Evolutionary conservation across 2,797 vertebrate genomes (phyloP).

Genomic region (Philypnodon macrostomus): DNA sequence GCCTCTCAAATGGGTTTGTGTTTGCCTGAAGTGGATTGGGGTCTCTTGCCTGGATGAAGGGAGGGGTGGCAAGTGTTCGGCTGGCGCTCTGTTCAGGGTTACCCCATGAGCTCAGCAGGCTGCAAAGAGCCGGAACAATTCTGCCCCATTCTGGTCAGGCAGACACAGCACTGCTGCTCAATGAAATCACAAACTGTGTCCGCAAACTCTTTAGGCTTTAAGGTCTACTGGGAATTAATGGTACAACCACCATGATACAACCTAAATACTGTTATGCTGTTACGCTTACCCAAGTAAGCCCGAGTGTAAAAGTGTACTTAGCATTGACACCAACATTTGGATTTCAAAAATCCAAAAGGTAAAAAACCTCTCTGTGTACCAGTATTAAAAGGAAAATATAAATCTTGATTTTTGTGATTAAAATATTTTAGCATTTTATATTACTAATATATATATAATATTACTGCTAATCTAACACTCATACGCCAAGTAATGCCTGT

Average conservation of each 20-base stretch:
- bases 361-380: too few relatives aligned
- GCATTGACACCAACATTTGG: not conserved
- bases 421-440: too few relatives aligned
- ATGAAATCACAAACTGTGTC: constrained; percentile 74
- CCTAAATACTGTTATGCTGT: constrained; percentile 31
- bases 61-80: constrained; percentile 64
- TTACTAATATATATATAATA: too few relatives aligned
- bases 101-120: constrained; percentile 71
- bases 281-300: not conserved
- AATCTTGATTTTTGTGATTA: too few relatives aligned
- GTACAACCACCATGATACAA: constrained; percentile 43
- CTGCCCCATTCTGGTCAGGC: constrained; percentile 63
- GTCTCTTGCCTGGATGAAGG: constrained; percentile 58
- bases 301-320: not conserved
- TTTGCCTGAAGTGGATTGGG: constrained; percentile 72
- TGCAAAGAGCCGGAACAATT: constrained; percentile 76
- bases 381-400: too few relatives aligned
- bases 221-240: constrained; percentile 57
- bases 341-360: not conserved
- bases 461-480: too few relatives aligned
- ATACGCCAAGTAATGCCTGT: too few relatives aligned
- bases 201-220: constrained; percentile 57
- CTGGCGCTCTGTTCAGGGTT: constrained; percentile 65
- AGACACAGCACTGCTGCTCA: constrained; percentile 64
- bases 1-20: constrained; percentile 66